Percentiles rank a stretch among this genome's conserved stretches.
Evolutionary conservation across 2,888 invertebrate genomes (phyloP).

Genomic region (Anaspis maculata): DNA sequence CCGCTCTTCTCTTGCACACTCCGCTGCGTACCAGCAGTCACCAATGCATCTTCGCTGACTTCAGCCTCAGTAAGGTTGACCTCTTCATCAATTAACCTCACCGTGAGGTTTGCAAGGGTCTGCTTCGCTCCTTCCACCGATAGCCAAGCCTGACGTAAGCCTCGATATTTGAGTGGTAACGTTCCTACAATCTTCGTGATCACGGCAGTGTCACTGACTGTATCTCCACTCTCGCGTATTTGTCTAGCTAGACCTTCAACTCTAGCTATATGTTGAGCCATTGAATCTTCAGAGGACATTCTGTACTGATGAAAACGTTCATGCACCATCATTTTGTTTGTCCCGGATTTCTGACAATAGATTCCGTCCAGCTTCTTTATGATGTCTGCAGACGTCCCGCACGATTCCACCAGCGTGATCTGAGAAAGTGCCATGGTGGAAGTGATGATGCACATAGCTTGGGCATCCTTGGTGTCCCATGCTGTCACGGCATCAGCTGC

Average conservation of each 20-base stretch:
- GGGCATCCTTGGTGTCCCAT: slow-evolving; percentile 18
- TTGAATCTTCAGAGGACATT: slow-evolving; percentile 17
- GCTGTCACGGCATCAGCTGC: background rate
- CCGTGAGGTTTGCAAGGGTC: slow-evolving; percentile 16
- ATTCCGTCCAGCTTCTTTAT: slow-evolving; percentile 18
- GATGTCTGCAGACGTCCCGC: slow-evolving; percentile 18
- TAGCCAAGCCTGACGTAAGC: slow-evolving; percentile 21
- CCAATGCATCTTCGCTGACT: slow-evolving; percentile 11
- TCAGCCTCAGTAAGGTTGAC: slow-evolving; percentile 9
- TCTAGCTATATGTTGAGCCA: slow-evolving; percentile 21
- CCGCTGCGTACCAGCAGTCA: slow-evolving; percentile 1
- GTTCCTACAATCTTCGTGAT: slow-evolving; percentile 9
- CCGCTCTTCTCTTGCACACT: background rate
- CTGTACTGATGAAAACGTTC: slow-evolving; percentile 21
- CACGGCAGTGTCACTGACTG: slow-evolving; percentile 16
- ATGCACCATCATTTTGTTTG: slow-evolving; percentile 22
- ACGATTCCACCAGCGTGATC: slow-evolving; percentile 21
- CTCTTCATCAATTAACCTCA: slow-evolving; percentile 20
- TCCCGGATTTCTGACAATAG: slow-evolving; percentile 16
- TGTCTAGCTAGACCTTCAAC: slow-evolving; percentile 21
- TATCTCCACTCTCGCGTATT: slow-evolving; percentile 17
- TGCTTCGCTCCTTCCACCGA: slow-evolving; percentile 18
- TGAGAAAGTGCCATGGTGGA: slow-evolving; percentile 18
- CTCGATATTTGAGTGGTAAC: slow-evolving; percentile 13
- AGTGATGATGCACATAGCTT: slow-evolving; percentile 17